Evolutionary conservation across 2,113 vertebrate species (phyloP).

Genomic region (Tetrax tetrax): DNA sequence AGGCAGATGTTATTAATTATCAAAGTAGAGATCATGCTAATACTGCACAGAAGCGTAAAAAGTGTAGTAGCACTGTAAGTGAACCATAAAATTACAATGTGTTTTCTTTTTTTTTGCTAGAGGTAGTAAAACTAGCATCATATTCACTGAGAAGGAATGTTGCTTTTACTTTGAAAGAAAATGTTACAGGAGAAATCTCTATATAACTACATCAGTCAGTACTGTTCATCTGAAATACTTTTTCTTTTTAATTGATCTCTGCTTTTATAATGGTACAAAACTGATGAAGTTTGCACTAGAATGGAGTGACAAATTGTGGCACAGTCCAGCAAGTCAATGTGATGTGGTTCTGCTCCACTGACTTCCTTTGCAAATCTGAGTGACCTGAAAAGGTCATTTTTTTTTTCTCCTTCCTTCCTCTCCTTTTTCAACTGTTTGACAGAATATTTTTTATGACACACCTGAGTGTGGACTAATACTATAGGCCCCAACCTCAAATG

Average conservation of each 20-base stretch:
- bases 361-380: background rate
- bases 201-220: background rate
- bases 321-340: background rate
- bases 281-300: background rate
- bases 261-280: background rate
- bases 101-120: constrained; percentile 47
- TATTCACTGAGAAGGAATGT: background rate
- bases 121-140: background rate
- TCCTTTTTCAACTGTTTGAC: background rate
- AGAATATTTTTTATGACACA: background rate
- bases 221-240: background rate
- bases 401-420: background rate
- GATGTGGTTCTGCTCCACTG: background rate
- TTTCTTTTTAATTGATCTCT: background rate
- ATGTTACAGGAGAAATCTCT: background rate
- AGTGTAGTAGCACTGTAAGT: background rate
- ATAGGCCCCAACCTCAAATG: background rate
- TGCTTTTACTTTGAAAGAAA: background rate
- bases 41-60: background rate
- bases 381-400: background rate
- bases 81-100: constrained; percentile 31
- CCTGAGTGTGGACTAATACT: background rate
- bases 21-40: background rate
- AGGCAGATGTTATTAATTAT: constrained; percentile 36
- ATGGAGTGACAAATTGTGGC: background rate